A percentile compares a stretch with the other conserved stretches of the same genome.
Evolutionary conservation across 2,888 invertebrate genomes (phyloP).

Genomic region (Siphlonurus alternatus): DNA sequence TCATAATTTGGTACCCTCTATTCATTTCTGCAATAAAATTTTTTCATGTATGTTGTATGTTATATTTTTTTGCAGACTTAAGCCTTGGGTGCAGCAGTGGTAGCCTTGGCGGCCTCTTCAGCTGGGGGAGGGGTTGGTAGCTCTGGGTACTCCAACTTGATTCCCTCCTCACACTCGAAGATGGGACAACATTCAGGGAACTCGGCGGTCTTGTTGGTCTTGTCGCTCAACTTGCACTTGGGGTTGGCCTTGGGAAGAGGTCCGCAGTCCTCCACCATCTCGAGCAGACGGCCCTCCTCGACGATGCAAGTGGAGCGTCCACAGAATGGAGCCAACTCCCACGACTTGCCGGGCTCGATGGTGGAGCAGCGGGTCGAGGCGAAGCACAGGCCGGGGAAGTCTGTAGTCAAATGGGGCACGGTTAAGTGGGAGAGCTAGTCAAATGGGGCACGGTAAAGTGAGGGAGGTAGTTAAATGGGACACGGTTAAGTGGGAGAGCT

Average conservation of each 20-base stretch:
- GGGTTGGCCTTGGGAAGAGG: slow-evolving; percentile 73
- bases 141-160: slow-evolving; percentile 71
- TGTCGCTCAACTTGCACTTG: slow-evolving; percentile 71
- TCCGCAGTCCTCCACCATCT: slow-evolving; percentile 74
- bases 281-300: slow-evolving; percentile 58
- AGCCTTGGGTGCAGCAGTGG: slow-evolving; percentile 14
- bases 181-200: slow-evolving; percentile 76
- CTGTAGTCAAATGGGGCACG: slow-evolving; percentile 35
- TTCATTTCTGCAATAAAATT: no score
- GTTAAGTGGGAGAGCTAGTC: no score
- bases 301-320: slow-evolving; percentile 77
- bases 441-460: no score
- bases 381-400: slow-evolving; percentile 84
- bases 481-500: no score
- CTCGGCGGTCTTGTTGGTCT: slow-evolving; percentile 75
- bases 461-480: no score
- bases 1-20: no score
- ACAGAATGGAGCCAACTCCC: slow-evolving; percentile 80
- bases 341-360: slow-evolving; percentile 65
- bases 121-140: slow-evolving; percentile 38
- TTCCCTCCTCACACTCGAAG: slow-evolving; percentile 74
- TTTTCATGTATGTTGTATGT: no score
- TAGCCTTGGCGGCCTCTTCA: slow-evolving; percentile 16
- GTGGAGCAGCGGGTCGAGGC: slow-evolving; percentile 80
- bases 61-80: no score